Evolutionary conservation across 2,113 vertebrate species (phyloP).

Genomic region (Callithrix jacchus): DNA sequence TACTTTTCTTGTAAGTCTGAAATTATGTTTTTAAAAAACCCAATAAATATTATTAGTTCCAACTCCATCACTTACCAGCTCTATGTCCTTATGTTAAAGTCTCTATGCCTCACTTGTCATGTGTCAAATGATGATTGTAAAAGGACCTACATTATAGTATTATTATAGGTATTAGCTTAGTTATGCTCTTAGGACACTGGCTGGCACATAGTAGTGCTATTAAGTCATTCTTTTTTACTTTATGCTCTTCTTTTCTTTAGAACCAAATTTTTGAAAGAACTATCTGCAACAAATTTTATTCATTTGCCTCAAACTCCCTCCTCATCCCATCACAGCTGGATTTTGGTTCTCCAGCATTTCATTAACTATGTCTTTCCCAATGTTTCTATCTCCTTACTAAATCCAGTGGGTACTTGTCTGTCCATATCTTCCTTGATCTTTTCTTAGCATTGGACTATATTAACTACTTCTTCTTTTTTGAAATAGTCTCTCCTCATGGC

Average conservation of each 20-base stretch:
- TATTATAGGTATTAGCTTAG: neutral
- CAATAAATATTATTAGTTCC: neutral
- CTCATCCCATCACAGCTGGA: neutral
- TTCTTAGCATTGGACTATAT: neutral
- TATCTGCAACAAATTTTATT: neutral
- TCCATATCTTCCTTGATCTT: neutral
- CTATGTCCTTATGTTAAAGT: neutral
- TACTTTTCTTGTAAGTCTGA: neutral
- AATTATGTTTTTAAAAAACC: neutral
- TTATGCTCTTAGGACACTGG: neutral
- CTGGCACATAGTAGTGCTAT: neutral
- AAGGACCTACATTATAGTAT: neutral
- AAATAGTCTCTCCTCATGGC: neutral
- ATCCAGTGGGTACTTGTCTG: neutral
- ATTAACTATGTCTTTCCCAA: neutral
- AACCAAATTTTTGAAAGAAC: constrained; percentile 24
- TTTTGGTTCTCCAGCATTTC: neutral
- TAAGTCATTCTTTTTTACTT: neutral
- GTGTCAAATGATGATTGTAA: neutral
- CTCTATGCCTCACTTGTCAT: neutral
- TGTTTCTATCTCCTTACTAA: neutral
- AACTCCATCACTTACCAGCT: neutral
- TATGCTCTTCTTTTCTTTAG: neutral
- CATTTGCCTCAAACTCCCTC: neutral
- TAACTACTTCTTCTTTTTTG: neutral